Evolutionary conservation across 2,888 invertebrate genomes (phyloP), one percentile per base, ranked within the genome.

Genomic region (Actias luna): DNA sequence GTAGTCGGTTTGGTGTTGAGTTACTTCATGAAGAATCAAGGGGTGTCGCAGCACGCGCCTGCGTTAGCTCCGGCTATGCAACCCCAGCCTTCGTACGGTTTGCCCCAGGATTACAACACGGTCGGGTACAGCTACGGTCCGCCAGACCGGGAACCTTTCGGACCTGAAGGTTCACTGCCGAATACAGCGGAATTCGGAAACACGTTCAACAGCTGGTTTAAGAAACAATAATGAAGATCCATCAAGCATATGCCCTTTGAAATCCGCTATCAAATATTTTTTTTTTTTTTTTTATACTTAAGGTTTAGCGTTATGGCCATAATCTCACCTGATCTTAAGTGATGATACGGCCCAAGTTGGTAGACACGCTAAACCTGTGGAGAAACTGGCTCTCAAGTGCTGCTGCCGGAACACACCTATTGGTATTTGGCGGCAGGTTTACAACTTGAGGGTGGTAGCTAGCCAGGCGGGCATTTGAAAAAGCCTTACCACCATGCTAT

Each of bases 121-220:
- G 73, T 92, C 0, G 89, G 92, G 1, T 92, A 91, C 69, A 90
- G 82, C 61, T 91, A 91, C n/a, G 90, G 89, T 0, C 82, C 88
- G 0, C 84, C 89, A 0, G 87, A 88, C 0, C 74, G 72, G 2
- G 88, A 89, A 27, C 74, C 76, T 0, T 75, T 79, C 42, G 68
- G 75, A 52, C 67, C 75, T 2, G 79, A 83, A 0, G 66, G 78
- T 36, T 68, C 76, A 0, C 68, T 81, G 39, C 85, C 87, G 0
- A 80, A 79, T 52, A 66, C 83, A n/a, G 69, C 82, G 0, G 88
- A 89, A 58, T 68, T 88, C 0, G 80, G 84, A 1, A 79, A 79
- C 5, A 79, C 84, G 0, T 78, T 87, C 2, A 80, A 72, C 59
- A 89, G 89, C 87, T 69, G 89, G 29, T 73, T 87, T 18, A 84